Percentiles rank a stretch among this genome's conserved stretches.
Evolutionary conservation across 2,113 vertebrate species (phyloP).

Genomic region (Mola mola): DNA sequence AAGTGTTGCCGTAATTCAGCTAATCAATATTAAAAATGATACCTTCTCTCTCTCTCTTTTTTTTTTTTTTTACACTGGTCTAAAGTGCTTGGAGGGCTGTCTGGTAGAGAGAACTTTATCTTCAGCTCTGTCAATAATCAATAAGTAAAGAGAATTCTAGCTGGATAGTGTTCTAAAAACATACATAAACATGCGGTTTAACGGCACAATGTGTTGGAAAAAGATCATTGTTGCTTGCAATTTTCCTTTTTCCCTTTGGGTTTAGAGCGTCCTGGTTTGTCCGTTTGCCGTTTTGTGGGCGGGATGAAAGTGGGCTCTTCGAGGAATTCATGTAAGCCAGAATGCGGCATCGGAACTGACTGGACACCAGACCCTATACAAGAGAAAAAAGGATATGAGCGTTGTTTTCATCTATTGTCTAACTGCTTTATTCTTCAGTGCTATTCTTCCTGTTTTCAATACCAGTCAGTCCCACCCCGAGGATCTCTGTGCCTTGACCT

Average conservation of each 20-base stretch:
- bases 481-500: slow-evolving; percentile 36
- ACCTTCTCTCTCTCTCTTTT: background rate
- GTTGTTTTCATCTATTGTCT: slow-evolving; percentile 14
- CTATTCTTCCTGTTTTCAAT: background rate
- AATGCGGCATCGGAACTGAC: slow-evolving; percentile 40
- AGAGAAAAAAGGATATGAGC: slow-evolving; percentile 1
- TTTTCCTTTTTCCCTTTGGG: slow-evolving; percentile 84
- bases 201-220: background rate
- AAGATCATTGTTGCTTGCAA: slow-evolving; percentile 81
- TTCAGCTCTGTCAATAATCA: slow-evolving; percentile 7
- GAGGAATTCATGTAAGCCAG: slow-evolving; percentile 58
- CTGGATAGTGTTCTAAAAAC: slow-evolving; percentile 18
- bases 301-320: slow-evolving; percentile 81
- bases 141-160: slow-evolving; percentile 9
- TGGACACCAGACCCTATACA: slow-evolving; percentile 35
- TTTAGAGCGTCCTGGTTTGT: slow-evolving; percentile 77
- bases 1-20: slow-evolving; percentile 6
- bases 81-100: slow-evolving; percentile 62
- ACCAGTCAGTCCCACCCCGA: slow-evolving; percentile 50
- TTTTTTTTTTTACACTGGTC: slow-evolving; percentile 30
- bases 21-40: slow-evolving; percentile 9
- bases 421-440: background rate
- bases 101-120: slow-evolving; percentile 7
- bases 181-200: background rate
- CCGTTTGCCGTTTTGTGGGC: slow-evolving; percentile 81